These are phyloP conservation scores for Spilogale gracilis DNA, from an alignment of 2,113 vertebrate species.

Conservation along the genomic window DNA sequence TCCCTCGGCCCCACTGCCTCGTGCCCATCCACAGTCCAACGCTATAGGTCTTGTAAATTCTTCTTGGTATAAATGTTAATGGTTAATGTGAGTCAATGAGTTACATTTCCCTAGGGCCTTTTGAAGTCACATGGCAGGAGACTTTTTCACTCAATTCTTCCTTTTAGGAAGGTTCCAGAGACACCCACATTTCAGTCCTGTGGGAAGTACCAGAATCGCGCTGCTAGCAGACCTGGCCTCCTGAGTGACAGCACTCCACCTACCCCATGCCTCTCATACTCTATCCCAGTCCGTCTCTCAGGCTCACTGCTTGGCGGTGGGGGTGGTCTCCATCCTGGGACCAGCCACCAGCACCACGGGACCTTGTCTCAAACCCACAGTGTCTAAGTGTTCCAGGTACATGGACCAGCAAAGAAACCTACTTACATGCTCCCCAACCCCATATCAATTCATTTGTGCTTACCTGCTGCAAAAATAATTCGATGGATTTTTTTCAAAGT, in stretches of 20 bases:
- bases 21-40: neutral
- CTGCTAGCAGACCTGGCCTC: neutral
- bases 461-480: slow-evolving; percentile 10
- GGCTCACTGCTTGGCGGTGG: neutral
- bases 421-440: neutral
- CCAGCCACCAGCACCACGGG: neutral
- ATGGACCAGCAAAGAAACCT: neutral
- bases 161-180: neutral
- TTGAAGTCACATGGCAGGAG: neutral
- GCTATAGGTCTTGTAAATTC: neutral
- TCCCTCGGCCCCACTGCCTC: neutral
- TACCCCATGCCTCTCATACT: neutral
- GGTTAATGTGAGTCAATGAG: neutral
- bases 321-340: neutral
- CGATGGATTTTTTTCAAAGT: neutral
- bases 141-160: neutral
- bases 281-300: neutral
- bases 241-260: neutral
- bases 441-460: neutral
- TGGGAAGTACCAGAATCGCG: neutral
- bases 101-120: neutral
- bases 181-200: neutral
- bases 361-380: neutral
- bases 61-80: neutral
- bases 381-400: neutral